Evolutionary conservation across 2,888 invertebrate species (phyloP).

Genomic region (Phortica magna): DNA sequence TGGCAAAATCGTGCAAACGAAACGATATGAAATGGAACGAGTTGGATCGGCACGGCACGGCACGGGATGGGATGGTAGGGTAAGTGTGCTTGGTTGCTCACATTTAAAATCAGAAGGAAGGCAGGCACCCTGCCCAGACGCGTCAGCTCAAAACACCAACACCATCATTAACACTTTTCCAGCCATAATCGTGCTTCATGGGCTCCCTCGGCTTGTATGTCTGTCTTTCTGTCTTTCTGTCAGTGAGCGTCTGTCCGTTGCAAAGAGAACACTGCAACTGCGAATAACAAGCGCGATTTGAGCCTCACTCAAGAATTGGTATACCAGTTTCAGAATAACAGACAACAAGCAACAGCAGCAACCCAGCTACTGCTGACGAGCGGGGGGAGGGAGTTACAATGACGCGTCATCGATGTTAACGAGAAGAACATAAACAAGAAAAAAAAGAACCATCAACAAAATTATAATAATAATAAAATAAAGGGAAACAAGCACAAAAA

Average conservation of each 20-base stretch:
- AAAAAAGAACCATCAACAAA: background rate
- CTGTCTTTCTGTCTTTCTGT: background rate
- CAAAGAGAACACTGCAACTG: background rate
- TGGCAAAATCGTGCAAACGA: no score
- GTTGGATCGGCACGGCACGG: no score
- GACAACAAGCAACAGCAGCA: background rate
- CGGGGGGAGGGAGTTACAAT: background rate
- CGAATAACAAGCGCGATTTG: background rate
- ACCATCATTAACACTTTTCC: slow-evolving; percentile 20
- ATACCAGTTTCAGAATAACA: background rate
- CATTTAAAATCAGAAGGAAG: no score
- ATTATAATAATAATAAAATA: background rate
- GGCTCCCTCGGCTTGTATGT: background rate
- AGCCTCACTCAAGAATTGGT: background rate
- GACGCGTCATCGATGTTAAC: slow-evolving; percentile 15
- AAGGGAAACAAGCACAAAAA: no score
- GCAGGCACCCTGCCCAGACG: background rate
- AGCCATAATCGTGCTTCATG: slow-evolving; percentile 13
- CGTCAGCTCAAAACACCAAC: slow-evolving; percentile 9
- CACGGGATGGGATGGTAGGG: no score
- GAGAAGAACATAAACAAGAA: background rate
- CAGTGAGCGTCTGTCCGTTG: background rate
- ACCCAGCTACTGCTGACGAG: background rate
- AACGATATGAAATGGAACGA: no score
- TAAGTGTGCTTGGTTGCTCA: no score